These are phyloP conservation scores for Lithobates sylvaticus DNA, from an alignment of 2,797 vertebrate genomes.

Conservation along the genomic window DNA sequence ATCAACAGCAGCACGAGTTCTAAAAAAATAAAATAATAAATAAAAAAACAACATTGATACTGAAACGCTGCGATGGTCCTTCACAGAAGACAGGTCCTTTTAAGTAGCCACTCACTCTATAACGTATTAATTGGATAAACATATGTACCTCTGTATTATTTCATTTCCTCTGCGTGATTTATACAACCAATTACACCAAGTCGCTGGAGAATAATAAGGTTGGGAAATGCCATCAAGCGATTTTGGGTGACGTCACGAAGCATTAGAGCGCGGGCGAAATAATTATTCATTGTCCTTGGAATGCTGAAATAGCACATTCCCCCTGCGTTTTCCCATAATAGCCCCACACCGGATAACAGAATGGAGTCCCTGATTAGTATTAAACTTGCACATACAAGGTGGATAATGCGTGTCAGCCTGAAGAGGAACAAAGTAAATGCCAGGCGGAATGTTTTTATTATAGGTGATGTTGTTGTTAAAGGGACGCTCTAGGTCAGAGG, in stretches of 20 bases:
- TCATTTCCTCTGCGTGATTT: constrained; percentile 12
- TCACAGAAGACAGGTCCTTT: no score
- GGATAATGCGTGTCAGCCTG: no score
- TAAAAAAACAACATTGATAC: no score
- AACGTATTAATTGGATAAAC: constrained; percentile 7
- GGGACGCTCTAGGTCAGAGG: no score
- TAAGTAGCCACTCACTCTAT: not conserved
- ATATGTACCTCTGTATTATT: not conserved
- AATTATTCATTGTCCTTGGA: constrained; percentile 16
- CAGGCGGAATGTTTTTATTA: no score
- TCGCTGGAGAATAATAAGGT: constrained; percentile 12
- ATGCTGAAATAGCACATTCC: constrained; percentile 14
- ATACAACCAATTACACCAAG: constrained; percentile 8
- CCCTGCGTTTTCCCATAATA: not conserved
- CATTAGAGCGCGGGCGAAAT: constrained; percentile 19
- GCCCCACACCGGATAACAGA: not conserved
- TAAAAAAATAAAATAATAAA: no score
- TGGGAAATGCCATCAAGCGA: constrained; percentile 5
- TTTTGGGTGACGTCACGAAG: constrained; percentile 22
- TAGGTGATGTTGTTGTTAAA: no score
- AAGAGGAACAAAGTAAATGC: no score
- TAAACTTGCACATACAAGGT: no score
- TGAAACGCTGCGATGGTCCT: no score
- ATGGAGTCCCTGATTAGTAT: not conserved
- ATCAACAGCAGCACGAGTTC: no score